Conservation (phyloP, 2,113 vertebrate genomes). For the Oenanthe melanoleuca region DNA sequence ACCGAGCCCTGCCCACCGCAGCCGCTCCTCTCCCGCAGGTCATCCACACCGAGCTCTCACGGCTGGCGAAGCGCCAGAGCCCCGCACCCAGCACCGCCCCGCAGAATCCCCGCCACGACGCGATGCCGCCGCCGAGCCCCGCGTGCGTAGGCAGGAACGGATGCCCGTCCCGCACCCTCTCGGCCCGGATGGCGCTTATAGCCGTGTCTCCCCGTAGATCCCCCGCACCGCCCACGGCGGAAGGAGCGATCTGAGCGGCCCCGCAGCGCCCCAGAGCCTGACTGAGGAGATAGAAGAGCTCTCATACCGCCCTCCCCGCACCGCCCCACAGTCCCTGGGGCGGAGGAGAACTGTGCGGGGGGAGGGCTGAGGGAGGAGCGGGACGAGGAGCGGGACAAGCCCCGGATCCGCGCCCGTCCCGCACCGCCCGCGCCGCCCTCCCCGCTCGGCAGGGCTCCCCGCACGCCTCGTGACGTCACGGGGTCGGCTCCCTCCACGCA, state of each 20-base stretch:
- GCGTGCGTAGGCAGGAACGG: neutral
- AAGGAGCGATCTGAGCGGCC: neutral
- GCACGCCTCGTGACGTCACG: neutral
- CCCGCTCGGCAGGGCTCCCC: neutral
- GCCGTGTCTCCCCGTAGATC: neutral
- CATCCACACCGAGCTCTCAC: slow-evolving; percentile 82
- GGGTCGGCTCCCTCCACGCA: accelerated
- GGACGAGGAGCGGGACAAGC: neutral
- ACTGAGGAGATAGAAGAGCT: neutral
- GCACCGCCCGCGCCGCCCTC: neutral
- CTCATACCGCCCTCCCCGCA: neutral
- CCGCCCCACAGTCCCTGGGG: no score
- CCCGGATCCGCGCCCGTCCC: neutral
- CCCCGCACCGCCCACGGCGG: neutral
- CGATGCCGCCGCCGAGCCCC: neutral
- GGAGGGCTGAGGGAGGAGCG: neutral
- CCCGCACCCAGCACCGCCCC: neutral
- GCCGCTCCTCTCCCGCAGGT: neutral
- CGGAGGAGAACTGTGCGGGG: neutral
- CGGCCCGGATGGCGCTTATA: neutral
- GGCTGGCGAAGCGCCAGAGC: slow-evolving; percentile 75
- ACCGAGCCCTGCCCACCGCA: neutral
- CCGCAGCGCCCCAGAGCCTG: neutral
- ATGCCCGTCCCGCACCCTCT: neutral
- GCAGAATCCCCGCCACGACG: neutral